These are phyloP conservation scores for Leucoma salicis DNA, from an alignment of 2,888 invertebrate species.

Conservation along the genomic window DNA sequence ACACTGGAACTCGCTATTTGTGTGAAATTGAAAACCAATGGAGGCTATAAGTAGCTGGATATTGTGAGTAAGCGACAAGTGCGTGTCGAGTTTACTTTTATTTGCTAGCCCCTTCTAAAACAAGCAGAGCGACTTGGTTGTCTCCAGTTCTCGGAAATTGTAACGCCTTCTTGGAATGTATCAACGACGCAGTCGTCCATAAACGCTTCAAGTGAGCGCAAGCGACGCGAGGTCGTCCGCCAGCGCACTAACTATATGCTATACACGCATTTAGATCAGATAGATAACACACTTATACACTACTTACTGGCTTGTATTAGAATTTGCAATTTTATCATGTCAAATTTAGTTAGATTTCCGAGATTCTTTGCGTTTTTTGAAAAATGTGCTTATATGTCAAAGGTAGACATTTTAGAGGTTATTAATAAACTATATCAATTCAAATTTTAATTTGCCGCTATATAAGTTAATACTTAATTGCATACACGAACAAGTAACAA, in stretches of 20 bases:
- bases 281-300: constrained; percentile 51
- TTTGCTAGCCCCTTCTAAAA: constrained; percentile 67
- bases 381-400: too few species aligned
- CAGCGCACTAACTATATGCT: constrained; percentile 46
- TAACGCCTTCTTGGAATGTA: constrained; percentile 81
- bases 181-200: constrained; percentile 69
- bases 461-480: too few species aligned
- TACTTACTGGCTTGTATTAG: constrained; percentile 25
- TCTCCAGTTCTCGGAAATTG: constrained; percentile 79
- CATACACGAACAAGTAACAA: too few species aligned
- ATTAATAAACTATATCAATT: too few species aligned
- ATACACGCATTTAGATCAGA: constrained; percentile 51
- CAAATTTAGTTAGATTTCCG: too few species aligned
- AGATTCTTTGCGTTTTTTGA: too few species aligned
- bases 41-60: constrained; percentile 12
- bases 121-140: constrained; percentile 69
- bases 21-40: too few species aligned
- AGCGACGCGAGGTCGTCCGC: constrained; percentile 77
- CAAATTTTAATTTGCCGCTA: too few species aligned
- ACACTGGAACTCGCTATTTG: too few species aligned
- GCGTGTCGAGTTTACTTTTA: constrained; percentile 69
- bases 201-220: constrained; percentile 67
- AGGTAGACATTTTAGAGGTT: too few species aligned
- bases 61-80: constrained; percentile 49
- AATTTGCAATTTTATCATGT: background rate